phyloP scores from a whole-genome alignment of 2,797 vertebrate genomes.

The Sebastes steindachneri region DNA sequence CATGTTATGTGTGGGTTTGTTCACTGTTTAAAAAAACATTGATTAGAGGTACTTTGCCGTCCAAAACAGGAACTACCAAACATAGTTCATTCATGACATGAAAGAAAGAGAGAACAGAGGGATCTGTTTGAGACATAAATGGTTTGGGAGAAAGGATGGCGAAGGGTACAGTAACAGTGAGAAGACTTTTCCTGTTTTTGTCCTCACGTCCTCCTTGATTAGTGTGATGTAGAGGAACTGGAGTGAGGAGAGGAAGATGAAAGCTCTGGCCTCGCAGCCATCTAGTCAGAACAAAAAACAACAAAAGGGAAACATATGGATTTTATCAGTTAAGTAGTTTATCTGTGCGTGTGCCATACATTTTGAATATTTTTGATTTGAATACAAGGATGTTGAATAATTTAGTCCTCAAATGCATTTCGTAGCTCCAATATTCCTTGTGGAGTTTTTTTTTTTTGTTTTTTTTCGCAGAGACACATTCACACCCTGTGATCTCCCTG shows the following conservation, averaged over 20 bases:
- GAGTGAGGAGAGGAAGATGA: constrained; percentile 61
- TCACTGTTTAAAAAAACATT: constrained; percentile 44
- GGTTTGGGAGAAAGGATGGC: constrained; percentile 37
- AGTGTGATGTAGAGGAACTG: constrained; percentile 55
- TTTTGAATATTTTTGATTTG: constrained; percentile 7
- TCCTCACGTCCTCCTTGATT: constrained; percentile 69
- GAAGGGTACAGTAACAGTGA: constrained; percentile 36
- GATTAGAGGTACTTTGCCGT: constrained; percentile 35
- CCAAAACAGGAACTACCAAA: constrained; percentile 70
- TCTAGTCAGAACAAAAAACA: constrained; percentile 10
- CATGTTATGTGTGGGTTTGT: constrained; percentile 45
- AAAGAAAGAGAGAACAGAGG: constrained; percentile 44
- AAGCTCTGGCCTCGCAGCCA: constrained; percentile 50
- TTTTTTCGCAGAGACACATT: constrained; percentile 47
- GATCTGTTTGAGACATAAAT: constrained; percentile 39
- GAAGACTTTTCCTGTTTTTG: constrained; percentile 78
- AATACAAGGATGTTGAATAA: constrained; percentile 19
- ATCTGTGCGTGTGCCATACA: neutral
- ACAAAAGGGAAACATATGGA: constrained; percentile 41
- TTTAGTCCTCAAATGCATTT: constrained; percentile 44
- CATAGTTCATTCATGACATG: constrained; percentile 54
- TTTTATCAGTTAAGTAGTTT: constrained; percentile 24
- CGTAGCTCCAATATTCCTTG: constrained; percentile 41
- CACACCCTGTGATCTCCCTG: constrained; percentile 59
- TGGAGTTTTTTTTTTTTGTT: constrained; percentile 25